Conservation (phyloP, 2,113 vertebrate genomes). For the Bambusicola thoracicus region DNA sequence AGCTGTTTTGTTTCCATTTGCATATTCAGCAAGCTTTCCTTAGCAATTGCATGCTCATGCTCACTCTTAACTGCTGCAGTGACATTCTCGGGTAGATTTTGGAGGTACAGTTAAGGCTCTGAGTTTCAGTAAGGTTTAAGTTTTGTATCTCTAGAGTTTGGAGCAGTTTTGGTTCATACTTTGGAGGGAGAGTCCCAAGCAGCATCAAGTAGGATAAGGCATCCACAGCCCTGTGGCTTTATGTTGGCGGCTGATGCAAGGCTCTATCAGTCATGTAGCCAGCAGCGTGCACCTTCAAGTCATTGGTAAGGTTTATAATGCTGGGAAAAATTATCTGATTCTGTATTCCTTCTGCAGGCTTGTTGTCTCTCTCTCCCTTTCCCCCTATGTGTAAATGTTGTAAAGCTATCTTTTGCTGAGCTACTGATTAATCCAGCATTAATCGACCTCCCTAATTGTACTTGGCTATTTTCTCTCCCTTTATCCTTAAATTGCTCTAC, state of each 20-base stretch:
- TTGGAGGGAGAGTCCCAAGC: background rate
- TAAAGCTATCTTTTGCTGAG: conserved; percentile 64
- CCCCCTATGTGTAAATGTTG: background rate
- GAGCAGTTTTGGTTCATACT: background rate
- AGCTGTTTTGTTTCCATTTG: background rate
- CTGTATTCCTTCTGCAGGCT: conserved; percentile 21
- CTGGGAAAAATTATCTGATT: conserved; percentile 3
- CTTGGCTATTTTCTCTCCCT: conserved; percentile 76
- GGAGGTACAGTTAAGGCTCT: background rate
- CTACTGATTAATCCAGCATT: conserved; percentile 75
- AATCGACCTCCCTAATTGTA: conserved; percentile 74
- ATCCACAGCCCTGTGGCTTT: background rate
- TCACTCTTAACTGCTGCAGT: background rate
- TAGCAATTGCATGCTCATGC: background rate
- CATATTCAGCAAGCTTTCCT: background rate
- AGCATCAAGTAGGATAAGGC: background rate
- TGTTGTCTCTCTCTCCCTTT: background rate
- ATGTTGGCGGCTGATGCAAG: background rate
- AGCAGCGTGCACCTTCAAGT: background rate
- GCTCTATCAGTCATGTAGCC: background rate
- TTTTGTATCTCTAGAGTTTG: background rate
- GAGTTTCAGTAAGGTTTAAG: background rate
- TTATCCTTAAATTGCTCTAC: conserved; percentile 78
- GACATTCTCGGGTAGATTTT: background rate
- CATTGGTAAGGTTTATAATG: conserved; percentile 17